Conservation (phyloP, 2,797 vertebrate species). For the Amphiprion clarkii region DNA sequence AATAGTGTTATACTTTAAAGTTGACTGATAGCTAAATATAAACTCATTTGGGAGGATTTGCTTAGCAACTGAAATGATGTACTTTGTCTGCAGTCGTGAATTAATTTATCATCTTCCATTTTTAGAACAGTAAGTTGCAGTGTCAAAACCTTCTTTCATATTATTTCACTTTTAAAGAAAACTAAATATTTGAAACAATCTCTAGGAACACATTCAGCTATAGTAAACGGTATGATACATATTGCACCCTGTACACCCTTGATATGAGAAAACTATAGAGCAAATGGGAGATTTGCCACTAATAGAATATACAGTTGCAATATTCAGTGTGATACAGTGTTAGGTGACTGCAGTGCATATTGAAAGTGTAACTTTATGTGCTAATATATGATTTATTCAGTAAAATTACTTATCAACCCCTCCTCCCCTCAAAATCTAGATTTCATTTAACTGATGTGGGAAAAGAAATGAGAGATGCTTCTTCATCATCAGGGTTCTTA, state of each 20-base stretch:
- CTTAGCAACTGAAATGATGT: not conserved
- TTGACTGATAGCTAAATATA: not conserved
- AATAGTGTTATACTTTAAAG: not conserved
- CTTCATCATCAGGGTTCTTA: not conserved
- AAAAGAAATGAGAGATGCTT: not conserved
- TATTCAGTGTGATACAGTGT: not conserved
- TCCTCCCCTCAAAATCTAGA: not conserved
- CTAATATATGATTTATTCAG: conserved; percentile 16
- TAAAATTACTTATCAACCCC: conserved; percentile 7
- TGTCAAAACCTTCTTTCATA: not conserved
- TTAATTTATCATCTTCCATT: not conserved
- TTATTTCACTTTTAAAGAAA: not conserved
- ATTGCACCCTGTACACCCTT: fast-evolving
- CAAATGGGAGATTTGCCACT: not conserved
- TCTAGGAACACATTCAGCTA: not conserved
- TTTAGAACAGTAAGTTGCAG: not conserved
- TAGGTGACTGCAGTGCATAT: not conserved
- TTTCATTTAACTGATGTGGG: not conserved
- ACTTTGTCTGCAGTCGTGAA: not conserved
- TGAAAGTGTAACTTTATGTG: not conserved
- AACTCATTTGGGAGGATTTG: not conserved
- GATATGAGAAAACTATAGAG: no score
- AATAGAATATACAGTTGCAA: not conserved
- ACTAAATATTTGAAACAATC: not conserved
- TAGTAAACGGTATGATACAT: not conserved